phyloP scores from a whole-genome alignment of 2,888 invertebrate genomes.

The Rotaria magnacalcarata region DNA sequence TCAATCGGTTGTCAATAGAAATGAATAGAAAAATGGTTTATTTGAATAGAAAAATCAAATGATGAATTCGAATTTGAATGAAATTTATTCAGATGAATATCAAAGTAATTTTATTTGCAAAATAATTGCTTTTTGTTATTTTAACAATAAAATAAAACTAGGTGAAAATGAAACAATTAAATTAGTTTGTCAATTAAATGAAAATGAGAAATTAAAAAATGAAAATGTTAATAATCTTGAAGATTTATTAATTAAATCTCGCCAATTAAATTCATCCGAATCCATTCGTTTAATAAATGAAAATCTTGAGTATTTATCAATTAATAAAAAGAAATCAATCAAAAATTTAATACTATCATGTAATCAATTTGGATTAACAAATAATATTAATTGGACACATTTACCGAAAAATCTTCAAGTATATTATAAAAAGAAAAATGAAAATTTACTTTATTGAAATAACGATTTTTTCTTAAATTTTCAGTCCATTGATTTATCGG shows the following conservation, averaged over 20 bases:
- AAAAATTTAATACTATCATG: not conserved
- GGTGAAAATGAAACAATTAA: not conserved
- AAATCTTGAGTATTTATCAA: not conserved
- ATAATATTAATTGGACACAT: not conserved
- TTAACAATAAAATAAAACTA: not conserved
- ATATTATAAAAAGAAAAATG: not conserved
- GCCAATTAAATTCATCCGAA: not conserved
- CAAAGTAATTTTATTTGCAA: not conserved
- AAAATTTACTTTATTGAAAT: too few relatives aligned
- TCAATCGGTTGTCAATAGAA: not conserved
- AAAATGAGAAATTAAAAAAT: not conserved
- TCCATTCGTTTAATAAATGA: conserved; percentile 14
- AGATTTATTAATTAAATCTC: conserved; percentile 20
- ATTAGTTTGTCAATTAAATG: not conserved
- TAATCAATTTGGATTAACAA: not conserved
- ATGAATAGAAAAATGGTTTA: not conserved
- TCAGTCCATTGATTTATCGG: not conserved
- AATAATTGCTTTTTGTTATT: not conserved
- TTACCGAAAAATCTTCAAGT: not conserved
- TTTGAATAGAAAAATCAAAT: not conserved
- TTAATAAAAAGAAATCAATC: not conserved
- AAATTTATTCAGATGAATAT: not conserved
- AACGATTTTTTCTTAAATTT: not conserved
- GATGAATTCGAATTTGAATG: not conserved
- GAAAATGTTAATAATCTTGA: not conserved